These are phyloP conservation scores for Hippocampus mohnikei DNA, from an alignment of 2,113 vertebrate species.

Conservation along the genomic window DNA sequence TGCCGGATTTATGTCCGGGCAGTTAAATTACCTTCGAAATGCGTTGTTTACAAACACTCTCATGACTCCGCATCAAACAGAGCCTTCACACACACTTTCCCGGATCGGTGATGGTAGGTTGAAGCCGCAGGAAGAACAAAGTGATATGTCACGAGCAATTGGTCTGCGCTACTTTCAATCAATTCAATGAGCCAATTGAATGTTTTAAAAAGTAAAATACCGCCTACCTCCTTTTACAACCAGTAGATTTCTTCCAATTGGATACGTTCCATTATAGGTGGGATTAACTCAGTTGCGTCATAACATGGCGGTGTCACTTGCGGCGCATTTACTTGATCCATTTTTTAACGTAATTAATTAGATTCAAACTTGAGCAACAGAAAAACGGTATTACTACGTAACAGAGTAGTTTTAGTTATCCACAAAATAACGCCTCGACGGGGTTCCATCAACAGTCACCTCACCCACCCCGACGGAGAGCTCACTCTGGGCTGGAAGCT, in stretches of 20 bases:
- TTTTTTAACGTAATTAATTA: not conserved
- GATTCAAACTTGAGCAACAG: not conserved
- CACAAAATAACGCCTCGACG: not conserved
- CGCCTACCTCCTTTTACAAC: not conserved
- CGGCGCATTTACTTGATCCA: not conserved
- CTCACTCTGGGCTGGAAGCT: constrained; percentile 46
- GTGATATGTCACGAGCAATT: not conserved
- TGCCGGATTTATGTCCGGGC: too few relatives aligned
- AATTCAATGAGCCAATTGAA: not conserved
- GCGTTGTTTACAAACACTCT: constrained; percentile 73
- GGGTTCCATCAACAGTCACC: not conserved
- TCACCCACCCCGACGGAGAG: constrained; percentile 8
- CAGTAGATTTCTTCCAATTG: not conserved
- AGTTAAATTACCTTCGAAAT: constrained; percentile 1
- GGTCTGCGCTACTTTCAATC: not conserved
- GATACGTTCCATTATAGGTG: not conserved
- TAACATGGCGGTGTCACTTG: constrained; percentile 22
- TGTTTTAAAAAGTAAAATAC: not conserved
- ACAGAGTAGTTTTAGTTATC: not conserved
- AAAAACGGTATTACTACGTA: not conserved
- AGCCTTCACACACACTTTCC: constrained; percentile 24
- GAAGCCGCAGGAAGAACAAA: not conserved
- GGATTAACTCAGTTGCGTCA: constrained; percentile 44
- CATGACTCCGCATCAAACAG: constrained; percentile 61
- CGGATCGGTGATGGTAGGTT: not conserved